Evolutionary conservation across 2,797 vertebrate genomes (phyloP), one percentile per base, ranked within the genome.

Genomic region (Pelochelys cantorii): DNA sequence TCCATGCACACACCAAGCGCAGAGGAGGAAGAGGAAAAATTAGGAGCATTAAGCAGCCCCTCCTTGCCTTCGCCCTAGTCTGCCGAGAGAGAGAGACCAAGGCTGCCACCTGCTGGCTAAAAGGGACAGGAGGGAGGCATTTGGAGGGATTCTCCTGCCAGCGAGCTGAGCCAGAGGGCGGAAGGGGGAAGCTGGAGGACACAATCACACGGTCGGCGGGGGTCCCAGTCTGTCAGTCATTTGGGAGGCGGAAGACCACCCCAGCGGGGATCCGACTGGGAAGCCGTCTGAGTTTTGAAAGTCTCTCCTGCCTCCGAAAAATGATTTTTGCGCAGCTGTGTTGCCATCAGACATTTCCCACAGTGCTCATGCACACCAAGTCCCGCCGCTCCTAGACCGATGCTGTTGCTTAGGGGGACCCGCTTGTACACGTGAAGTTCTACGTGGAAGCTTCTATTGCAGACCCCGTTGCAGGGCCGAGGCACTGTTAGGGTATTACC

Each of bases 21-120:
- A 31, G 25, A 9, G 53, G 52, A 8, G 4, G 31, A 23, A n/a
- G 29, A 48, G 62, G 17, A 20, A 12, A 42, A 31, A 59, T 56
- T 13, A 59, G 71, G 80, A 75, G 71, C 56, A 54, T 48, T 83
- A 9, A 54, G 11, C 82, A 54, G 74, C 84, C 83, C 84, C 62
- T 77, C 79, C 79, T 80, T 37, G 52, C 77, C 65, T 13, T 53
- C 85, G 57, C 85, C 53, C 14, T 55, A 18, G 37, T 74, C 90
- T 2, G 90, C 48, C 68, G 86, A 71, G 56, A 2, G 59, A 34
- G 71, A 85, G 88, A 17, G 92, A 42, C 71, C 89, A 88, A 60
- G 82, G 92, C 93, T 55, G 96, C 94, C 97, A 86, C 88, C 97
- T 97, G 85, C 95, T 94, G 97, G 96, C 83, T 20, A 93, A 56